Conservation (phyloP, 2,113 vertebrate genomes). For the Colinus virginianus region DNA sequence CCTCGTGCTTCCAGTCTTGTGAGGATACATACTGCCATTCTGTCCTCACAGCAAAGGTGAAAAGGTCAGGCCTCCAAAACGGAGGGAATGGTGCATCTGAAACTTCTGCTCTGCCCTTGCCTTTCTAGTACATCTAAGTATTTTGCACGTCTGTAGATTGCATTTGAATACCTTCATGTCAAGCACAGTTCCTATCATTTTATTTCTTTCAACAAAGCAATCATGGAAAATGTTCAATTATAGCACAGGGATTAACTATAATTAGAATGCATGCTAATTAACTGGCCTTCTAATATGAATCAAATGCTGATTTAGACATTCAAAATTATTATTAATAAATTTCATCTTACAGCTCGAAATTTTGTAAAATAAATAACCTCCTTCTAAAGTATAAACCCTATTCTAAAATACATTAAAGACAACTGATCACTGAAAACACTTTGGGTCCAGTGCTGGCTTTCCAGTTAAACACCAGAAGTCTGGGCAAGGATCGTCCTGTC, state of each 20-base stretch:
- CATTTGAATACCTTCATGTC: background rate
- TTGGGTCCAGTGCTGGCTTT: constrained; percentile 58
- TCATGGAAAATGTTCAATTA: constrained; percentile 17
- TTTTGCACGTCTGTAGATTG: background rate
- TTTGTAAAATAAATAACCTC: constrained; percentile 71
- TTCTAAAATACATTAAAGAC: constrained; percentile 59
- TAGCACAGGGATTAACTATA: constrained; percentile 61
- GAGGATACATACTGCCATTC: background rate
- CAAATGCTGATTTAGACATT: constrained; percentile 51
- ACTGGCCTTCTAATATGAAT: constrained; percentile 29
- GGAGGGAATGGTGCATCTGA: background rate
- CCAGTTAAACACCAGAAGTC: constrained; percentile 33
- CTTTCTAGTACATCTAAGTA: background rate
- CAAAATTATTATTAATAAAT: constrained; percentile 48
- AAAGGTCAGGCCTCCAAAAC: background rate
- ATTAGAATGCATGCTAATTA: constrained; percentile 64
- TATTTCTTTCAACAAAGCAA: constrained; percentile 18
- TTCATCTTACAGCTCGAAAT: constrained; percentile 46
- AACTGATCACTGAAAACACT: constrained; percentile 26
- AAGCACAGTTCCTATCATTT: constrained; percentile 1
- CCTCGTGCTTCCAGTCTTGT: background rate
- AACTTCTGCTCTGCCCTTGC: background rate
- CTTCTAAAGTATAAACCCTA: constrained; percentile 65
- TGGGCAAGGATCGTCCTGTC: constrained; percentile 27
- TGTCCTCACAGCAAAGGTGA: background rate